Conservation (phyloP, 2,797 vertebrate genomes). For the Sebastes minor region DNA sequence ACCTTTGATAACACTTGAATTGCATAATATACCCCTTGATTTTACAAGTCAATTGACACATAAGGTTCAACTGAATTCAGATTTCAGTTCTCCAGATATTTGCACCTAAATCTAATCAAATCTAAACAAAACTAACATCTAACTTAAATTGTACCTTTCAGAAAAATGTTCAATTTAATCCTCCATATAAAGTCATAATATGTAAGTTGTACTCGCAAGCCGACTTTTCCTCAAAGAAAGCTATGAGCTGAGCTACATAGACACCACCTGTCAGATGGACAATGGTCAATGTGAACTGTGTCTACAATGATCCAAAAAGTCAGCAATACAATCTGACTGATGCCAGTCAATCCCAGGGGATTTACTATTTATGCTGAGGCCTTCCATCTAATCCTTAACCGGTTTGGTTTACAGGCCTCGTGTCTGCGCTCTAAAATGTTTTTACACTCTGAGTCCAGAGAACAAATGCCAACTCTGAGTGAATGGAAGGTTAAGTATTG, state of each 20-base stretch:
- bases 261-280: slow-evolving; percentile 36
- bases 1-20: neutral
- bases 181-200: neutral
- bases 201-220: neutral
- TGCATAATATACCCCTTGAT: neutral
- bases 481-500: slow-evolving; percentile 66
- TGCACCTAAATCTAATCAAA: too few species aligned
- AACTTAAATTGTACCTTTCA: neutral
- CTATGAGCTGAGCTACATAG: neutral
- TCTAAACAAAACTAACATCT: neutral
- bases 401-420: slow-evolving; percentile 57
- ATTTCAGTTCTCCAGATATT: neutral
- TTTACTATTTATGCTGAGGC: slow-evolving; percentile 47
- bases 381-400: slow-evolving; percentile 61
- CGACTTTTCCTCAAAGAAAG: neutral
- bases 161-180: neutral
- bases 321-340: slow-evolving; percentile 42
- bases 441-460: slow-evolving; percentile 56
- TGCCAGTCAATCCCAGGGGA: slow-evolving; percentile 43
- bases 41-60: neutral
- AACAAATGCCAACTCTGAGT: slow-evolving; percentile 59
- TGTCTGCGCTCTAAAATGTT: slow-evolving; percentile 58
- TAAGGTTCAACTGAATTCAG: neutral
- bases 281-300: slow-evolving; percentile 33
- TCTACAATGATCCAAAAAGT: slow-evolving; percentile 39